Percentiles rank a stretch among this genome's conserved stretches.
These are phyloP conservation scores for Percopsis omiscomaycus DNA, from an alignment of 2,797 vertebrate genomes.

Conservation along the genomic window DNA sequence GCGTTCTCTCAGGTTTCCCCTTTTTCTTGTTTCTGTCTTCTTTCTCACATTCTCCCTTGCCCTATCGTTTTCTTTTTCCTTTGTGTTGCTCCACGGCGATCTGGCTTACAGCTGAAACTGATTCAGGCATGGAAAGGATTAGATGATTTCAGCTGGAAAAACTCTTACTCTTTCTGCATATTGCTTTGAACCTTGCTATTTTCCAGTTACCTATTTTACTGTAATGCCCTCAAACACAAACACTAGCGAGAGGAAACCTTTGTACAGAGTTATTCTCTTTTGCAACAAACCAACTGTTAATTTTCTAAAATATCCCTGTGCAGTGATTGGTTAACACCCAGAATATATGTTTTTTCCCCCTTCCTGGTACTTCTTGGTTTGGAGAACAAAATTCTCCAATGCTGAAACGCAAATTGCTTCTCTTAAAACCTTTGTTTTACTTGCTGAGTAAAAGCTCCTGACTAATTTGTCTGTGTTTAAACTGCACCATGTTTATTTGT, in stretches of 20 bases:
- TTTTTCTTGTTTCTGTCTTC: slow-evolving; percentile 46
- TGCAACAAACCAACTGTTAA: slow-evolving; percentile 28
- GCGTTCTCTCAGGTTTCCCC: slow-evolving; percentile 55
- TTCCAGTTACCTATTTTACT: slow-evolving; percentile 69
- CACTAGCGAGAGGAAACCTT: slow-evolving; percentile 48
- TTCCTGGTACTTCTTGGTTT: slow-evolving; percentile 3
- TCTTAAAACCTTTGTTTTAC: background rate
- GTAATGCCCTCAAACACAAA: slow-evolving; percentile 66
- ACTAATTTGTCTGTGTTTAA: slow-evolving; percentile 14
- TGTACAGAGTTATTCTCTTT: slow-evolving; percentile 33
- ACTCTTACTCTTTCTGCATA: slow-evolving; percentile 68
- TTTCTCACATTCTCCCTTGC: slow-evolving; percentile 33
- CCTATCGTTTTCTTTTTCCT: slow-evolving; percentile 2
- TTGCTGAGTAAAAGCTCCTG: background rate
- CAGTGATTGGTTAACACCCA: slow-evolving; percentile 28
- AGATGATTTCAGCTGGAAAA: slow-evolving; percentile 76
- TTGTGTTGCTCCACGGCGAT: slow-evolving; percentile 62
- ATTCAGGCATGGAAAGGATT: slow-evolving; percentile 74
- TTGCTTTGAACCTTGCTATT: slow-evolving; percentile 71
- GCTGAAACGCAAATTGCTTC: background rate
- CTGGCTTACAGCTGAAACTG: slow-evolving; percentile 73
- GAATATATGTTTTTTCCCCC: slow-evolving; percentile 5
- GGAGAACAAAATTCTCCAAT: slow-evolving; percentile 1
- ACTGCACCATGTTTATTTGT: slow-evolving; percentile 6
- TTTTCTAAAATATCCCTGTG: slow-evolving; percentile 38